These are phyloP conservation scores for Coendou prehensilis DNA, from an alignment of 2,797 vertebrate genomes.

Conservation along the genomic window DNA sequence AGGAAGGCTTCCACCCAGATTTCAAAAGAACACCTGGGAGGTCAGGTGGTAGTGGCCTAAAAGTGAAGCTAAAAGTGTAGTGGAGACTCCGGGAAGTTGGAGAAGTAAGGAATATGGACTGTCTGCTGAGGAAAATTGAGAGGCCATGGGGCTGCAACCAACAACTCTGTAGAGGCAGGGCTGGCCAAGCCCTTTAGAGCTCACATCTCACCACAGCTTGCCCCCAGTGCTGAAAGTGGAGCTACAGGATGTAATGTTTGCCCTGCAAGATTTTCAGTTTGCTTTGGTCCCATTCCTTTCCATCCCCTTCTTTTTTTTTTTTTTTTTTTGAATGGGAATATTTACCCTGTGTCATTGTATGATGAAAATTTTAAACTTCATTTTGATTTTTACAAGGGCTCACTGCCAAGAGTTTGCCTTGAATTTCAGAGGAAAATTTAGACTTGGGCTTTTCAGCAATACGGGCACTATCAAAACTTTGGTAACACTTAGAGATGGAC, in stretches of 20 bases:
- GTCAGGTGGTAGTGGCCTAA: neutral
- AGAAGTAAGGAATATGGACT: neutral
- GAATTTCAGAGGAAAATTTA: neutral
- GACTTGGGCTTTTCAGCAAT: neutral
- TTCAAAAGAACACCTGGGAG: neutral
- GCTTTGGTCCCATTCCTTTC: neutral
- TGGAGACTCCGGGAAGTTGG: neutral
- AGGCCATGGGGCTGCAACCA: neutral
- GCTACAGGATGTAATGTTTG: neutral
- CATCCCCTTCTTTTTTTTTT: neutral
- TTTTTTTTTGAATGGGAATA: neutral
- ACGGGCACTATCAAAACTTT: neutral
- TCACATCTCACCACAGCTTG: neutral
- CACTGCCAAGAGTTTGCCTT: neutral
- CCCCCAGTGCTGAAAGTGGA: neutral
- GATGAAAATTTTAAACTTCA: neutral
- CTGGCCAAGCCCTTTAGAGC: neutral
- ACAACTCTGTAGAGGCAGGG: neutral
- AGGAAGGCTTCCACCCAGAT: neutral
- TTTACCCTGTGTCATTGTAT: neutral
- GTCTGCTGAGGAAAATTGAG: neutral
- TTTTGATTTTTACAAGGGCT: neutral
- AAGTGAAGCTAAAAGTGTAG: neutral
- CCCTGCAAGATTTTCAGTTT: neutral
- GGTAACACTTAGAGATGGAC: neutral